These are phyloP conservation scores for Temnothorax curvispinosus DNA, from an alignment of 1,140 invertebrate genomes.

Conservation along the genomic window DNA sequence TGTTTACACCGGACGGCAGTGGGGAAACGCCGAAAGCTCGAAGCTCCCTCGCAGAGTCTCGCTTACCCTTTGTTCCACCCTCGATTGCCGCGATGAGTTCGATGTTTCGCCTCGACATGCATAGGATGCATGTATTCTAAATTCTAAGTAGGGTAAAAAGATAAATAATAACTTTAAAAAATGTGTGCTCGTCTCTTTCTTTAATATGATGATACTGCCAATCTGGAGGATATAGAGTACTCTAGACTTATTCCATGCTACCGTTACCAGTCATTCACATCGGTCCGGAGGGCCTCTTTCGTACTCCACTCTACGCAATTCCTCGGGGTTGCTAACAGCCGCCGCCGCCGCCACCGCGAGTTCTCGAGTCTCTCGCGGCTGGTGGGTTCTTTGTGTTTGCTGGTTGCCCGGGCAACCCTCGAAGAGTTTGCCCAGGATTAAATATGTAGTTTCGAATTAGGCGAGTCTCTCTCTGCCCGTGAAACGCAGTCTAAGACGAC, in stretches of 20 bases:
- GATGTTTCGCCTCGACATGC: constrained; percentile 16
- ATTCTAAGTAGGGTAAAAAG: neutral
- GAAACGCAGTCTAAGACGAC: constrained; percentile 46
- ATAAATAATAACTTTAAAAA: neutral
- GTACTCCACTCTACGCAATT: constrained; percentile 61
- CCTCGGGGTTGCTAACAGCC: constrained; percentile 50
- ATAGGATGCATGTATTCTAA: neutral
- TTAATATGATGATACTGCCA: too few species aligned
- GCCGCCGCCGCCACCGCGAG: constrained; percentile 56
- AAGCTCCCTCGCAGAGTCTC: constrained; percentile 34
- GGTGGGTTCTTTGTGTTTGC: constrained; percentile 75
- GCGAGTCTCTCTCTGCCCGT: constrained; percentile 36
- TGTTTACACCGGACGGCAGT: constrained; percentile 68
- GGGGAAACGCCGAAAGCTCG: constrained; percentile 44
- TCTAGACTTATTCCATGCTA: neutral
- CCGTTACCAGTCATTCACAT: neutral
- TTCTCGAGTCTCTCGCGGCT: constrained; percentile 73
- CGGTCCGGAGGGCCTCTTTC: constrained; percentile 54
- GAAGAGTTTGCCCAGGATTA: constrained; percentile 81
- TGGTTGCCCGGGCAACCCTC: constrained; percentile 76
- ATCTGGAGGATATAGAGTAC: too few species aligned
- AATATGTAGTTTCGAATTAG: constrained; percentile 85
- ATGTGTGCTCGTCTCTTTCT: neutral
- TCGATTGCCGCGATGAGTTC: neutral
- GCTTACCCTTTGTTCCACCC: constrained; percentile 48